phyloP scores from a whole-genome alignment of 2,113 vertebrate genomes.

The Spea multiplicata region DNA sequence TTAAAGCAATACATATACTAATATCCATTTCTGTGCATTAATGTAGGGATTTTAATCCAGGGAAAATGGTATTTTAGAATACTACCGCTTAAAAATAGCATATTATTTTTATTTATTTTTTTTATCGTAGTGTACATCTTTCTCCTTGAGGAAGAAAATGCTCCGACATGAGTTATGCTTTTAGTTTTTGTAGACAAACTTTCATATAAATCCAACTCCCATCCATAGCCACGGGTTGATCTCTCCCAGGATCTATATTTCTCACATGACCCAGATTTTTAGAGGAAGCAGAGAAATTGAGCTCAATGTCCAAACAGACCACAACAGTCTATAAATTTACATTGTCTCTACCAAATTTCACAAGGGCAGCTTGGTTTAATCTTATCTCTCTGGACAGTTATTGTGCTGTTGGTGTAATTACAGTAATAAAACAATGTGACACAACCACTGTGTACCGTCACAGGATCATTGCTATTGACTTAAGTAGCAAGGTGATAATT shows the following conservation, averaged over 20 bases:
- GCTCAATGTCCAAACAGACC: constrained; percentile 59
- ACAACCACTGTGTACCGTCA: constrained; percentile 66
- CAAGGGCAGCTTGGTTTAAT: constrained; percentile 61
- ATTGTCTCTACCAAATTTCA: constrained; percentile 58
- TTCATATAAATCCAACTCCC: constrained; percentile 9
- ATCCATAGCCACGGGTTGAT: not conserved
- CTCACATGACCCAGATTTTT: constrained; percentile 52
- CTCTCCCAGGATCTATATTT: constrained; percentile 46
- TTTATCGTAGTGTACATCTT: too few species aligned
- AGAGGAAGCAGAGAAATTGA: constrained; percentile 60
- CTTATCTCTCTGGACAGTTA: constrained; percentile 70
- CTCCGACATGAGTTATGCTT: too few species aligned
- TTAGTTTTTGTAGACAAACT: not conserved
- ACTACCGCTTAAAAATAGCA: too few species aligned
- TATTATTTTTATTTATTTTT: too few species aligned
- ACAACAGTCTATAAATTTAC: constrained; percentile 65
- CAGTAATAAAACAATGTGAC: constrained; percentile 71
- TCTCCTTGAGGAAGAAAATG: too few species aligned
- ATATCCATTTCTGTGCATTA: too few species aligned
- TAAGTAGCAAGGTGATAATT: constrained; percentile 71
- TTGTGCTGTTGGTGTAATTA: constrained; percentile 74
- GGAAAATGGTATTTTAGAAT: too few species aligned
- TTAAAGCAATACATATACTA: too few species aligned
- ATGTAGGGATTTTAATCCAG: too few species aligned
- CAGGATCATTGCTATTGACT: constrained; percentile 65